These are phyloP conservation scores for Glyphotaelius pellucidus DNA, from an alignment of 2,888 invertebrate genomes.

Conservation along the genomic window DNA sequence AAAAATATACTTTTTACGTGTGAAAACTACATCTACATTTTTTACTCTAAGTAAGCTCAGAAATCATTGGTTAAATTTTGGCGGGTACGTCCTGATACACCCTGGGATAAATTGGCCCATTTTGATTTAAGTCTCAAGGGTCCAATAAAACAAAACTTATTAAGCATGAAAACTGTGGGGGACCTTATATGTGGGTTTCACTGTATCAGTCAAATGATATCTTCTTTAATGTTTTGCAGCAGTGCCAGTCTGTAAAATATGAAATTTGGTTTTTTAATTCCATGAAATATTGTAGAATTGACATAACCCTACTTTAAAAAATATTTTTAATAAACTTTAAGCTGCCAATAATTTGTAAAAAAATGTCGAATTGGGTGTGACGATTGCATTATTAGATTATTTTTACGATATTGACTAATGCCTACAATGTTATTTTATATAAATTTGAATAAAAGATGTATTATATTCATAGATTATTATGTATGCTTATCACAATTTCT, in stretches of 20 bases:
- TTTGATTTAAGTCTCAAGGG: no score
- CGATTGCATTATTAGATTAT: not conserved
- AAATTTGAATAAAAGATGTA: not conserved
- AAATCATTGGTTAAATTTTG: no score
- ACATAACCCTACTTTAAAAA: not conserved
- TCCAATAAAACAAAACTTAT: no score
- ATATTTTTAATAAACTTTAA: not conserved
- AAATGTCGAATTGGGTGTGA: not conserved
- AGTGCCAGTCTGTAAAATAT: not conserved
- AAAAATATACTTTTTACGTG: no score
- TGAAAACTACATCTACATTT: no score
- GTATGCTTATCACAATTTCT: constrained; percentile 29
- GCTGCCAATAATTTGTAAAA: not conserved
- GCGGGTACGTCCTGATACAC: no score
- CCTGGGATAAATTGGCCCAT: no score
- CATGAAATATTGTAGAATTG: not conserved
- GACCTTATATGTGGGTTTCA: not conserved
- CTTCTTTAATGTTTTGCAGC: not conserved
- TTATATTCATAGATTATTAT: not conserved
- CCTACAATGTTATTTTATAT: constrained; percentile 7
- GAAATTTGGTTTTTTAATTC: not conserved
- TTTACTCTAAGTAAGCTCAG: no score
- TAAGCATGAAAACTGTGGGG: no score
- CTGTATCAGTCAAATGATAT: not conserved
- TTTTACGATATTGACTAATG: not conserved